Base-by-base conservation (phyloP, 2,113 vertebrate species). In the Elachura formosa region DNA sequence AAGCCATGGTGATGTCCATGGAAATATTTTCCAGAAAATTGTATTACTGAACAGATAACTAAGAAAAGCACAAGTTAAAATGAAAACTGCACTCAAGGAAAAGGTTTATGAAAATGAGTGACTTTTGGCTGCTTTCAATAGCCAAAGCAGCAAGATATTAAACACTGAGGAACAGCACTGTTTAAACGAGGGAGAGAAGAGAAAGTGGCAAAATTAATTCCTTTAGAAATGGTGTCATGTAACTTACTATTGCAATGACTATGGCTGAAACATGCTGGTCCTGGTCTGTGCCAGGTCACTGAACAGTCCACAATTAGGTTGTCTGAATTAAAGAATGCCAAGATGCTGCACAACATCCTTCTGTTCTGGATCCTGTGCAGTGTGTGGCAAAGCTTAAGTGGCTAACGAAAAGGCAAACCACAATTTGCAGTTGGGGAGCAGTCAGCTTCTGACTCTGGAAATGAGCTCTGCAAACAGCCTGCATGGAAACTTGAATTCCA, bases 391-490 rank as follows among this genome's bases (percentile, higher is more conserved):
- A 92, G 51, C 34, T 91, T 46, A 80, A 79, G 76, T 17, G 59
- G 33, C 84, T 84, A 67, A 87, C 87, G 84, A 91, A 94, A 84
- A 83, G 20, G 63, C 67, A 92, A 91, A 79, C 81, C 72, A 64
- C 80, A 76, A 48, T 48, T 76, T 89, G 69, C 84, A 59, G 55
- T 10, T 51, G 67, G 77, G 80, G 71, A 92, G 43, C 68, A 90
- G 67, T 75, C 67, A 73, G 46, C 54, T 67, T 94, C 87, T 87
- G 69, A 72, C 58, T 83, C 79, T 61, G 62, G 78, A 94, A 87
- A 77, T 56, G 56, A 84, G 22, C 43, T 93, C 79, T 84, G 75
- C 80, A 40, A 92, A 68, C 63, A 68, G 63, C 59, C 63, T 12
- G 6, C 26, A 38, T 4, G 54, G 89, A 90, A 89, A 54, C 24